phyloP scores from a whole-genome alignment of 1,140 invertebrate genomes.

The Choristoneura fumiferana region DNA sequence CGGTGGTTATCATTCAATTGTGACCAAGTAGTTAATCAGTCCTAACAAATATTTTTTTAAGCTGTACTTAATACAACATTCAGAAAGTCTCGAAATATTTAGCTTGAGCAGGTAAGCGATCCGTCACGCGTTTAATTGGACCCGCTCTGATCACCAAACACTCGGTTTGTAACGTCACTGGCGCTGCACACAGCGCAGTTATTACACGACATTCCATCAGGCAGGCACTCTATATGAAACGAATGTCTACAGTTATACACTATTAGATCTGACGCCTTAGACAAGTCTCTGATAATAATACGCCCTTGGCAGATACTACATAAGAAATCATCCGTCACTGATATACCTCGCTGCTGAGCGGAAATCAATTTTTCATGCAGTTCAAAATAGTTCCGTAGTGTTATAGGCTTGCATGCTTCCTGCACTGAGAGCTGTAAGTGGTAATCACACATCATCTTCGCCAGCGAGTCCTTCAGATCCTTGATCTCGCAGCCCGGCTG shows the following conservation, averaged over 20 bases:
- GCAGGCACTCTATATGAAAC: slow-evolving; percentile 92
- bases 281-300: slow-evolving; percentile 82
- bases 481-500: slow-evolving; percentile 91
- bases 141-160: neutral
- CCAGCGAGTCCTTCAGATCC: slow-evolving; percentile 92
- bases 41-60: no score
- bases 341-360: slow-evolving; percentile 88
- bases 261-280: slow-evolving; percentile 85
- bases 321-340: slow-evolving; percentile 83
- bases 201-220: slow-evolving; percentile 65
- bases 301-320: slow-evolving; percentile 88
- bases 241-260: slow-evolving; percentile 94
- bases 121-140: neutral
- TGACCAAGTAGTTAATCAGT: no score
- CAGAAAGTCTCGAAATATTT: no score
- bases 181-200: slow-evolving; percentile 82
- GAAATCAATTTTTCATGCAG: slow-evolving; percentile 90
- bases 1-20: no score
- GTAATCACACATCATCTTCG: slow-evolving; percentile 97
- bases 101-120: no score
- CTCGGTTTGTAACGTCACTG: neutral
- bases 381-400: slow-evolving; percentile 93
- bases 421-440: slow-evolving; percentile 94
- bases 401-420: slow-evolving; percentile 92
- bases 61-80: no score